These are phyloP conservation scores for Drosophila gunungcola DNA, from an alignment of 1,140 invertebrate species.

Conservation along the genomic window DNA sequence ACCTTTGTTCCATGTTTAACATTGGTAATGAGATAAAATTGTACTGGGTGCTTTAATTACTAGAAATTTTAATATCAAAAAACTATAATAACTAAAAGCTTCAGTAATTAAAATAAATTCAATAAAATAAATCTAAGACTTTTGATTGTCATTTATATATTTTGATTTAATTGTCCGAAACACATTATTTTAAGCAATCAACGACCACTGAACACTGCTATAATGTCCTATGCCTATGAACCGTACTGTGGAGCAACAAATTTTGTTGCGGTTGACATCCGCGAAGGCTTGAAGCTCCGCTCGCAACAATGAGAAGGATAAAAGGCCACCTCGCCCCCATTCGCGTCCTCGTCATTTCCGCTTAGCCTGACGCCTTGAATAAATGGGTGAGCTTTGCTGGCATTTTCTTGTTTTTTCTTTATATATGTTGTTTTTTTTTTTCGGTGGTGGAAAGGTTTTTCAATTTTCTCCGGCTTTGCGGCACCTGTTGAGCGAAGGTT, in stretches of 20 bases:
- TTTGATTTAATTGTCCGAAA: too few relatives aligned
- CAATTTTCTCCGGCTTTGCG: conserved; percentile 49
- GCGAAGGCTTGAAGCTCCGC: conserved; percentile 60
- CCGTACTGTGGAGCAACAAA: conserved; percentile 38
- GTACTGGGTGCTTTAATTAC: too few relatives aligned
- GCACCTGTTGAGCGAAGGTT: conserved; percentile 60
- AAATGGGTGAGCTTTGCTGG: conserved; percentile 56
- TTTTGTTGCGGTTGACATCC: conserved; percentile 56
- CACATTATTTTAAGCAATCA: too few relatives aligned
- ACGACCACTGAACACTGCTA: too few relatives aligned
- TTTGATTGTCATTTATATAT: too few relatives aligned
- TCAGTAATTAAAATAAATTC: too few relatives aligned
- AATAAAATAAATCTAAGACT: too few relatives aligned
- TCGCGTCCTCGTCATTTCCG: conserved; percentile 64
- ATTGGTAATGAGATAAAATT: too few relatives aligned
- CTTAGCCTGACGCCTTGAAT: conserved; percentile 56
- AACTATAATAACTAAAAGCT: too few relatives aligned
- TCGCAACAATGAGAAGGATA: conserved; percentile 58
- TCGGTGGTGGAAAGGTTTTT: conserved; percentile 37
- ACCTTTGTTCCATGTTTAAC: too few relatives aligned
- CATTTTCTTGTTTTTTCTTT: conserved; percentile 40
- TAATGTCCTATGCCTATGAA: neutral
- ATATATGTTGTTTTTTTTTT: conserved; percentile 8
- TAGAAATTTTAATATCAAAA: too few relatives aligned
- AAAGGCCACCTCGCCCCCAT: conserved; percentile 46